Evolutionary conservation across 1,140 invertebrate genomes (phyloP).

Genomic region (Orchesella cincta): DNA sequence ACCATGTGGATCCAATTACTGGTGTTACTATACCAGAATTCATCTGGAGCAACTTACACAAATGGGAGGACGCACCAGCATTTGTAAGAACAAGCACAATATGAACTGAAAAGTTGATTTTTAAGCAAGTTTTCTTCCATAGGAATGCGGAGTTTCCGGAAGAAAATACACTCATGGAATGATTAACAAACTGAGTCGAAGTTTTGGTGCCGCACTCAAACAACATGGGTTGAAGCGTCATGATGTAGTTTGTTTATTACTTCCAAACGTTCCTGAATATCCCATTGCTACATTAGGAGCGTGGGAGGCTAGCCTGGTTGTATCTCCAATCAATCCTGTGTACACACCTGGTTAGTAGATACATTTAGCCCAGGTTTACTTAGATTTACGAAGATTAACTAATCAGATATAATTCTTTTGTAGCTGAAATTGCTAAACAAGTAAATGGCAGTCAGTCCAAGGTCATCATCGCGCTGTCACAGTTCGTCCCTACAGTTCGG

Average conservation of each 20-base stretch:
- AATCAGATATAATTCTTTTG: neutral
- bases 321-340: conserved; percentile 26
- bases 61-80: conserved; percentile 26
- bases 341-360: conserved; percentile 13
- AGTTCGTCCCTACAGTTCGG: conserved; percentile 64
- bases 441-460: conserved; percentile 66
- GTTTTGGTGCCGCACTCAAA: conserved; percentile 40
- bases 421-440: conserved; percentile 76
- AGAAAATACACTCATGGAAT: conserved; percentile 40
- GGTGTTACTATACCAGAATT: conserved; percentile 40
- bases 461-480: conserved; percentile 67
- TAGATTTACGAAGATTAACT: neutral
- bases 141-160: conserved; percentile 29
- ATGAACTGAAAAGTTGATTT: neutral
- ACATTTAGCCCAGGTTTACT: neutral
- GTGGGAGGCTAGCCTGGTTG: conserved; percentile 31
- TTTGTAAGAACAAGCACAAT: conserved; percentile 34
- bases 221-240: conserved; percentile 37
- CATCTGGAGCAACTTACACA: conserved; percentile 33
- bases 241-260: conserved; percentile 38
- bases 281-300: conserved; percentile 27
- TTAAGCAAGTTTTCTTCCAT: neutral
- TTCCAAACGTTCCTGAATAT: conserved; percentile 41
- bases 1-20: neutral
- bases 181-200: conserved; percentile 37